A percentile compares a stretch with the other conserved stretches of the same genome.
Evolutionary conservation across 2,797 vertebrate species (phyloP).

Genomic region (Coluber constrictor): DNA sequence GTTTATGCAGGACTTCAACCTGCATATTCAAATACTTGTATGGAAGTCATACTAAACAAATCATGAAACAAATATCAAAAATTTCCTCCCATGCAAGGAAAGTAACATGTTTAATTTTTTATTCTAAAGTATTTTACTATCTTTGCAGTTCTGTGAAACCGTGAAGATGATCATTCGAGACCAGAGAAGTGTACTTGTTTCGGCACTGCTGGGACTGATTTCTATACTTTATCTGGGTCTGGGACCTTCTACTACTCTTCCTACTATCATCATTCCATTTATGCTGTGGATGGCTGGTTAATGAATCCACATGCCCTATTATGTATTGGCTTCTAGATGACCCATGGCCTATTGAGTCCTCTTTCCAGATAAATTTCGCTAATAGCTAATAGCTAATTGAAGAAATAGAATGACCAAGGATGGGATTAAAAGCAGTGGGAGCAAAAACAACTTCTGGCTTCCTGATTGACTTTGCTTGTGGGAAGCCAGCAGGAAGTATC

Average conservation of each 20-base stretch:
- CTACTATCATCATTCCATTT: slow-evolving; percentile 82
- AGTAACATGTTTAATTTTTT: background rate
- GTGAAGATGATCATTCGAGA: slow-evolving; percentile 89
- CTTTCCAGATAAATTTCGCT: background rate
- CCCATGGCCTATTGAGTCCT: background rate
- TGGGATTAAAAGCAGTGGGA: background rate
- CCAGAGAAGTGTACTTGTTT: slow-evolving; percentile 82
- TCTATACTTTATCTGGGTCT: slow-evolving; percentile 76
- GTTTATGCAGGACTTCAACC: background rate
- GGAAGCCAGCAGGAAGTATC: background rate
- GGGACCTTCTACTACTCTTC: slow-evolving; percentile 76
- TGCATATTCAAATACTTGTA: background rate
- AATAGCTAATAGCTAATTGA: background rate
- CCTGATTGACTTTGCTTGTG: background rate
- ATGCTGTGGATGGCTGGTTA: slow-evolving; percentile 94
- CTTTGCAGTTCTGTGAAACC: slow-evolving; percentile 84
- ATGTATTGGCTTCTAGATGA: background rate
- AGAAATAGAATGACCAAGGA: background rate
- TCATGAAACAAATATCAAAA: background rate
- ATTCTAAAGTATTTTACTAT: background rate
- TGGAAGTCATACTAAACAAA: background rate
- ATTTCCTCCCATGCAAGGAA: background rate
- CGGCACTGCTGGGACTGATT: slow-evolving; percentile 76
- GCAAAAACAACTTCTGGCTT: background rate
- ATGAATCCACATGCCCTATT: slow-evolving; percentile 4